Conservation (phyloP, 2,888 invertebrate genomes). For the Acrobeloides nanus region DNA sequence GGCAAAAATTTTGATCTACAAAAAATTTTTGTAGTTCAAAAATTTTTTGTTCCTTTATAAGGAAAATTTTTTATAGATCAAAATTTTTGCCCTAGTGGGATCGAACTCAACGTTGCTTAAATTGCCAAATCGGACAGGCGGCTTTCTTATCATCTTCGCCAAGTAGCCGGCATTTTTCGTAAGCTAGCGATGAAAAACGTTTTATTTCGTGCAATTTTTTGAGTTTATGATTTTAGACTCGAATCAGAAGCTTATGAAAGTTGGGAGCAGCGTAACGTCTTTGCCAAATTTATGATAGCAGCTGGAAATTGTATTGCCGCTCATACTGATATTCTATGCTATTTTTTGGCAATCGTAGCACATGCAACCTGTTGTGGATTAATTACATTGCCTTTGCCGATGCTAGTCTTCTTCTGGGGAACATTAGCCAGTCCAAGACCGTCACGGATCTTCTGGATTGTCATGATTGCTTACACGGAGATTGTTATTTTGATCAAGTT, state of each 20-base stretch:
- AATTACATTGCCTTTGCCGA: conserved; percentile 80
- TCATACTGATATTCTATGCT: conserved; percentile 78
- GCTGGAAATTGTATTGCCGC: conserved; percentile 44
- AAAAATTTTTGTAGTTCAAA: conserved; percentile 8
- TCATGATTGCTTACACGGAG: conserved; percentile 94
- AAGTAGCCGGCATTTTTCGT: no score
- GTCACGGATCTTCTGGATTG: conserved; percentile 84
- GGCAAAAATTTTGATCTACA: no score
- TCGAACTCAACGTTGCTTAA: no score
- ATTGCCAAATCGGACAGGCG: no score
- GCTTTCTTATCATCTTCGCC: no score
- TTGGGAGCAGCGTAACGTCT: conserved; percentile 48
- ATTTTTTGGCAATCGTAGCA: conserved; percentile 87
- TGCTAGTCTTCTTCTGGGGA: conserved; percentile 96
- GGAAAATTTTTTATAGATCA: no score
- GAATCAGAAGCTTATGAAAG: conserved; percentile 44
- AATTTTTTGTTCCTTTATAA: no score
- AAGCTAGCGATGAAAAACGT: no score
- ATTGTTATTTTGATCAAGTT: conserved; percentile 86
- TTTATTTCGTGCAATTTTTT: no score
- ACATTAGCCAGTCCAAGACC: conserved; percentile 89
- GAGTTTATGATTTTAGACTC: no score
- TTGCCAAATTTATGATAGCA: conserved; percentile 43
- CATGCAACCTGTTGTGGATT: conserved; percentile 77
- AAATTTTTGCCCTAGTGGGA: no score